Percentiles rank a stretch among this genome's conserved stretches.
Conservation (phyloP, 2,113 vertebrate genomes). For the Peromyscus polionotus region DNA sequence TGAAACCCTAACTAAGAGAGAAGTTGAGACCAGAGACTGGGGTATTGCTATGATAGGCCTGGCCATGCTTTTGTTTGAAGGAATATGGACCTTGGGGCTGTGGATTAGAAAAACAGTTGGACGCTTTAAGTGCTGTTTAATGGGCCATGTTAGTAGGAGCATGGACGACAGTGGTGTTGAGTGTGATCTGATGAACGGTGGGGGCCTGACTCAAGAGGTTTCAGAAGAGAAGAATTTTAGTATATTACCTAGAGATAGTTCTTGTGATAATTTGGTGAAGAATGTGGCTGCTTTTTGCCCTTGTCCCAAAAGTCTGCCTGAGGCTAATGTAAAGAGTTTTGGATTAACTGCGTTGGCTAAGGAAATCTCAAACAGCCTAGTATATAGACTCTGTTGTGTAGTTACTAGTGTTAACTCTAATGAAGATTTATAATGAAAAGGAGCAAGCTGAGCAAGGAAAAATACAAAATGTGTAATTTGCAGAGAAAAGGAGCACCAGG, state of each 20-base stretch:
- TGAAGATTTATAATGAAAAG: neutral
- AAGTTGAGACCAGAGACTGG: no score
- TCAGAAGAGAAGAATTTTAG: neutral
- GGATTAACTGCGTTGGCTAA: neutral
- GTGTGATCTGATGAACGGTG: no score
- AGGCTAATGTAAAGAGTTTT: neutral
- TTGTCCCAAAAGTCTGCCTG: neutral
- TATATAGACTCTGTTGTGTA: neutral
- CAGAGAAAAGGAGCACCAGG: neutral
- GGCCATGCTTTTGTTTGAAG: no score
- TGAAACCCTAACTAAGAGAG: no score
- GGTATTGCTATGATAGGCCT: no score
- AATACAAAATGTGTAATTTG: neutral
- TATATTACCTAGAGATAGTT: no score
- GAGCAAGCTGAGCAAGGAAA: neutral
- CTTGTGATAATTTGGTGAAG: neutral
- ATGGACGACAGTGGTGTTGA: neutral
- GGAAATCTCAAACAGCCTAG: neutral
- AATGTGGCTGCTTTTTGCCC: neutral
- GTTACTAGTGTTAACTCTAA: neutral
- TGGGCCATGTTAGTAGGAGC: neutral
- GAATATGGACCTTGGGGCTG: no score
- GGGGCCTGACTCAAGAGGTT: neutral
- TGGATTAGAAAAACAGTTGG: no score
- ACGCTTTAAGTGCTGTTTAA: no score